Percentiles rank a stretch among this genome's conserved stretches.
These are phyloP conservation scores for Hypocryptadius cinnamomeus DNA, from an alignment of 2,113 vertebrate species.

Conservation along the genomic window DNA sequence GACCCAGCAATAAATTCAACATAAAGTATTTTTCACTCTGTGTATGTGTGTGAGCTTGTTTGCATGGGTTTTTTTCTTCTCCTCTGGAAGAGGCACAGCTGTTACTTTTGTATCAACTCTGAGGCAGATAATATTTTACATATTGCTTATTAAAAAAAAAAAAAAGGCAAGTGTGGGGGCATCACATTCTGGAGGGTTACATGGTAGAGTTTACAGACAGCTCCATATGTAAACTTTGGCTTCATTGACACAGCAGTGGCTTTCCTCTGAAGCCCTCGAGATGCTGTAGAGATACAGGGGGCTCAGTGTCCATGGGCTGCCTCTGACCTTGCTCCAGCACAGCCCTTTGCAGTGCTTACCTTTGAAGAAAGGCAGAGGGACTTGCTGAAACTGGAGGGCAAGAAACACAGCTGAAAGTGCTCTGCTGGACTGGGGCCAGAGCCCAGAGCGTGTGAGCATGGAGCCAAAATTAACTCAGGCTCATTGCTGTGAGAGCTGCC, in stretches of 20 bases:
- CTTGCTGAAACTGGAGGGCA: rapidly evolving
- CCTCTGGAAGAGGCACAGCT: background rate
- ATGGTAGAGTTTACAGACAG: background rate
- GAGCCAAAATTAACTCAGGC: background rate
- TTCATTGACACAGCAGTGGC: background rate
- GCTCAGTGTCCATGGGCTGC: background rate
- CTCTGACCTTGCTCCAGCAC: background rate
- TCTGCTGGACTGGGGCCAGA: background rate
- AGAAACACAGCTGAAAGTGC: background rate
- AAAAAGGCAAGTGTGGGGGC: background rate
- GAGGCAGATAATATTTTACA: background rate
- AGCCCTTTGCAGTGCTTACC: background rate
- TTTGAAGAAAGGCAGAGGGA: background rate
- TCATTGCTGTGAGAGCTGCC: background rate
- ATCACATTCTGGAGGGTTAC: background rate
- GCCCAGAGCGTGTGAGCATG: background rate
- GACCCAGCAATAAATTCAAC: background rate
- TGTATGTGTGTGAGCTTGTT: background rate
- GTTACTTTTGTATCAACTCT: background rate
- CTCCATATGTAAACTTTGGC: background rate
- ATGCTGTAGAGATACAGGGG: background rate
- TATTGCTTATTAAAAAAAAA: background rate
- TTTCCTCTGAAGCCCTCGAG: background rate
- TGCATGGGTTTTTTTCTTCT: background rate
- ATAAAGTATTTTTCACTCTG: background rate